A percentile compares a stretch with the other conserved stretches of the same genome.
phyloP scores from a whole-genome alignment of 2,797 vertebrate genomes.

The Sebastes iracundus region DNA sequence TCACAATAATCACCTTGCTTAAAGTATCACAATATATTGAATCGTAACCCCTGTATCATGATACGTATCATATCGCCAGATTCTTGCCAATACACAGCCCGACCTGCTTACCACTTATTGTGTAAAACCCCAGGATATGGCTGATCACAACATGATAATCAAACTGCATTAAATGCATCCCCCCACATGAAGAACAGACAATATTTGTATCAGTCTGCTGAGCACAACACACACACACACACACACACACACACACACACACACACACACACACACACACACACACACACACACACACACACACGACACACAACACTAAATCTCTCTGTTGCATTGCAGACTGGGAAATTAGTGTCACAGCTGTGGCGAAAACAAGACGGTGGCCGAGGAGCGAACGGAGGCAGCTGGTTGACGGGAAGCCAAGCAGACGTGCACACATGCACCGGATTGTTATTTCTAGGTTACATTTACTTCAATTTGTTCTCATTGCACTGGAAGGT shows the following conservation, averaged over 20 bases:
- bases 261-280: not conserved
- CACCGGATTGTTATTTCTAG: slow-evolving; percentile 44
- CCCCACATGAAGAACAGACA: not conserved
- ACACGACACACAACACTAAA: not conserved
- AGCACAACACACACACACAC: not conserved
- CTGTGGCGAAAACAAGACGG: slow-evolving; percentile 25
- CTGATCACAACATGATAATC: not conserved
- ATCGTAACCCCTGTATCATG: too few relatives aligned
- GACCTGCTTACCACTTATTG: accelerated
- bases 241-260: too few relatives aligned
- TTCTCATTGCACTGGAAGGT: slow-evolving; percentile 37
- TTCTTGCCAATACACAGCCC: not conserved
- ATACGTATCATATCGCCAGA: accelerated
- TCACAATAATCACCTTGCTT: too few relatives aligned
- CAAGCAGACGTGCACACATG: slow-evolving; percentile 14
- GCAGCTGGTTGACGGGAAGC: slow-evolving; percentile 36
- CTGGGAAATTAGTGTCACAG: slow-evolving; percentile 10
- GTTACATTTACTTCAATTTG: slow-evolving; percentile 50
- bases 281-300: too few relatives aligned
- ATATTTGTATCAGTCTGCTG: not conserved
- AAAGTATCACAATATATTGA: too few relatives aligned
- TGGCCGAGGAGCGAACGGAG: slow-evolving; percentile 9
- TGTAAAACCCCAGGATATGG: not conserved
- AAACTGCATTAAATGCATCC: not conserved
- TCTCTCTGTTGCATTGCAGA: not conserved